A percentile compares a stretch with the other conserved stretches of the same genome.
These are phyloP conservation scores for Octodonta nipae DNA, from an alignment of 2,888 invertebrate genomes.

Conservation along the genomic window DNA sequence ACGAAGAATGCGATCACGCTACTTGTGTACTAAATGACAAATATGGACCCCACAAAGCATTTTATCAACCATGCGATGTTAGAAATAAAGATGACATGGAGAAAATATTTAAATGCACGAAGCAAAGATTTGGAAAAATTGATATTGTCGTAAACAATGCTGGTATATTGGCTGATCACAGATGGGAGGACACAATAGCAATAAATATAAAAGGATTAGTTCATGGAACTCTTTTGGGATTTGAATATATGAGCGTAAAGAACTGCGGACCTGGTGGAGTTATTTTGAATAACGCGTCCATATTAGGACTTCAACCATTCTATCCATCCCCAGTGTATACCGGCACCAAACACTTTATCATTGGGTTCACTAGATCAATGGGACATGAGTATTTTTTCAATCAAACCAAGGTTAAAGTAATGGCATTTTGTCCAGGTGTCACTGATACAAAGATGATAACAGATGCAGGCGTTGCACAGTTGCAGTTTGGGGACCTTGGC, in stretches of 20 bases:
- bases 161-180: constrained; percentile 31
- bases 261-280: constrained; percentile 46
- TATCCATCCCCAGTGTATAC: constrained; percentile 44
- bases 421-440: constrained; percentile 36
- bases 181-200: constrained; percentile 27
- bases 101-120: constrained; percentile 23
- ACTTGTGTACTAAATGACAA: constrained; percentile 32
- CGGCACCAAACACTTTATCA: constrained; percentile 42
- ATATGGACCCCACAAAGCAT: constrained; percentile 35
- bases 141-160: constrained; percentile 38
- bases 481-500: constrained; percentile 20
- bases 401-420: constrained; percentile 19
- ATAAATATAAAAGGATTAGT: no score
- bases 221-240: constrained; percentile 34
- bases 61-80: constrained; percentile 42
- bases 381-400: constrained; percentile 26
- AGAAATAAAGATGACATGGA: constrained; percentile 30
- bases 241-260: constrained; percentile 41
- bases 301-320: constrained; percentile 41
- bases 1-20: constrained; percentile 34
- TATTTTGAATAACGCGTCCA: constrained; percentile 44
- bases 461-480: constrained; percentile 19
- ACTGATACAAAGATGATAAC: constrained; percentile 31
- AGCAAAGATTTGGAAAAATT: constrained; percentile 25
- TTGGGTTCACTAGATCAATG: constrained; percentile 38